phyloP scores from a whole-genome alignment of 2,888 invertebrate genomes.

The Aphrophora alni region DNA sequence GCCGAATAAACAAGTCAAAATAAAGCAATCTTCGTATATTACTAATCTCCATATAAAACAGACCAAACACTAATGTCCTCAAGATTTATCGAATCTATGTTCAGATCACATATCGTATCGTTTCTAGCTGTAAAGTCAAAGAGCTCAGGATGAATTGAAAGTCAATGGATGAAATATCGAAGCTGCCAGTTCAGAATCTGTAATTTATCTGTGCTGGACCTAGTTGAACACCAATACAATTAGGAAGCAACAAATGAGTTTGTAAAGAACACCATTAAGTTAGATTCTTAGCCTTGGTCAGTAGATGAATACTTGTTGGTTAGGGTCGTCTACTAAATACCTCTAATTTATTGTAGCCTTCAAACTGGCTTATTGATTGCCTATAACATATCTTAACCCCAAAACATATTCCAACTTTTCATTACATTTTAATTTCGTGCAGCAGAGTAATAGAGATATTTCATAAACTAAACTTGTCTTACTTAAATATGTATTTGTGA shows the following conservation, averaged over 20 bases:
- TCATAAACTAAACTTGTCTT: too few species aligned
- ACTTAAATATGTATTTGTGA: too few species aligned
- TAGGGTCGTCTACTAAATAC: neutral
- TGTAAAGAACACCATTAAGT: neutral
- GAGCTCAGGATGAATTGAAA: neutral
- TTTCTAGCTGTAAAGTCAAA: neutral
- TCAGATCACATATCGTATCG: neutral
- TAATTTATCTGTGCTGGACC: neutral
- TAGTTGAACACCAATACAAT: neutral
- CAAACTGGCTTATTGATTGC: neutral
- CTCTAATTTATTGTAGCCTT: neutral
- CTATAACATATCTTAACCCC: neutral
- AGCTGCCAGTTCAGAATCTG: neutral
- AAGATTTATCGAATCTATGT: neutral
- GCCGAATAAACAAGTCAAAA: too few species aligned
- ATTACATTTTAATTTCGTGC: too few species aligned
- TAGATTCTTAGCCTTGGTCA: neutral
- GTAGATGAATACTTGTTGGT: neutral
- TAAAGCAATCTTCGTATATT: too few species aligned
- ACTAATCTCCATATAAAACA: too few species aligned
- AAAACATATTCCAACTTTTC: neutral
- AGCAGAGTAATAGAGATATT: too few species aligned
- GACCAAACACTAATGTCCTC: neutral
- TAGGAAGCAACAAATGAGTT: neutral
- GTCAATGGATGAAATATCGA: neutral